phyloP scores from a whole-genome alignment of 35 echinoderm and acorn worm genomes.

The Holothuria glaberrima region DNA sequence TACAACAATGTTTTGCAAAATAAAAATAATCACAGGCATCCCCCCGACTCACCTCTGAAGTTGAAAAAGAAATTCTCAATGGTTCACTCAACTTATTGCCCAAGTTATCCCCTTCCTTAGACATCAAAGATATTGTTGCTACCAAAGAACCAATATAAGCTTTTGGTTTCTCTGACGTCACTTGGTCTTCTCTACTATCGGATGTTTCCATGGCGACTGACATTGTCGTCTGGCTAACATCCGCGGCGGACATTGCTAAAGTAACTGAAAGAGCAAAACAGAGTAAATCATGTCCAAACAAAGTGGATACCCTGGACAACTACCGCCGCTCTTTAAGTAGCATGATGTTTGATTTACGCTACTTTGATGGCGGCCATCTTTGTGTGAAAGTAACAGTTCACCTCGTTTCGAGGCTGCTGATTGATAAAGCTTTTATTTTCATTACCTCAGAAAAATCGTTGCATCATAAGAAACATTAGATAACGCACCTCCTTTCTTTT shows the following conservation, averaged over 20 bases:
- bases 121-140: conserved; percentile 2
- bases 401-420: no score
- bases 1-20: no score
- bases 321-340: no score
- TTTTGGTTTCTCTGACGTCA: background rate
- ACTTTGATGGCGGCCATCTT: no score
- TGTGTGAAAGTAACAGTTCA: no score
- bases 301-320: no score
- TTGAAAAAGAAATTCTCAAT: conserved; percentile 27
- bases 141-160: conserved; percentile 24
- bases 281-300: no score
- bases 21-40: no score
- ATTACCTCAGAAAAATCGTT: no score
- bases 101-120: background rate
- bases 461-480: no score
- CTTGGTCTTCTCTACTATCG: background rate
- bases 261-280: conserved; percentile 3
- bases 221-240: conserved; percentile 12
- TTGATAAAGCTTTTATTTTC: no score
- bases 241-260: conserved; percentile 19
- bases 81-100: background rate
- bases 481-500: conserved; percentile 8
- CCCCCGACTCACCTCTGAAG: background rate
- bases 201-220: background rate
- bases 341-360: no score